phyloP scores from a whole-genome alignment of 2,113 vertebrate species.

The Nibea coibor region DNA sequence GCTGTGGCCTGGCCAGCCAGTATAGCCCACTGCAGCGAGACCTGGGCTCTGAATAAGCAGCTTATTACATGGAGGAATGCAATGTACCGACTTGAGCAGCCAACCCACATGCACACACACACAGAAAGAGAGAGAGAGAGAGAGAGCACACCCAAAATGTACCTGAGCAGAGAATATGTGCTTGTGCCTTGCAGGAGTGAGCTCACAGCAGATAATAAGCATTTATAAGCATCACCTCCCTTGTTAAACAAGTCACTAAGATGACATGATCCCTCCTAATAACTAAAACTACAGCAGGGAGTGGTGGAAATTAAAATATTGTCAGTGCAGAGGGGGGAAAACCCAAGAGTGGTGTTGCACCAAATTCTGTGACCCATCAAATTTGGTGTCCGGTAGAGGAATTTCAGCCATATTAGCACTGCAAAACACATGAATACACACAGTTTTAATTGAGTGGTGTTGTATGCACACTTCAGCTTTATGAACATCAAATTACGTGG shows the following conservation, averaged over 20 bases:
- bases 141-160: background rate
- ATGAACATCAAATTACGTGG: background rate
- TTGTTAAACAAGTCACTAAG: background rate
- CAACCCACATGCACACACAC: slow-evolving; percentile 11
- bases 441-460: background rate
- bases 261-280: background rate
- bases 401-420: background rate
- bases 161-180: slow-evolving; percentile 24
- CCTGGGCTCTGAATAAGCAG: slow-evolving; percentile 62
- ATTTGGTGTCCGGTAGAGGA: background rate
- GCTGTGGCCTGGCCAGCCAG: slow-evolving; percentile 55
- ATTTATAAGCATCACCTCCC: background rate
- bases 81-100: slow-evolving; percentile 3
- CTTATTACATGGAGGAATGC: slow-evolving; percentile 71
- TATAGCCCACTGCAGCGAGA: slow-evolving; percentile 55
- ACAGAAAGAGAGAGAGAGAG: background rate
- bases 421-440: background rate
- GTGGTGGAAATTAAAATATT: background rate
- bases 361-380: background rate
- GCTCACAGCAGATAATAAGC: background rate
- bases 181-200: background rate
- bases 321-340: background rate
- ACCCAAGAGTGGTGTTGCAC: background rate
- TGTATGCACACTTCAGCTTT: background rate
- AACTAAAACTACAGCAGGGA: background rate